Evolutionary conservation across 2,113 vertebrate species (phyloP).

Genomic region (Isichthys henryi): DNA sequence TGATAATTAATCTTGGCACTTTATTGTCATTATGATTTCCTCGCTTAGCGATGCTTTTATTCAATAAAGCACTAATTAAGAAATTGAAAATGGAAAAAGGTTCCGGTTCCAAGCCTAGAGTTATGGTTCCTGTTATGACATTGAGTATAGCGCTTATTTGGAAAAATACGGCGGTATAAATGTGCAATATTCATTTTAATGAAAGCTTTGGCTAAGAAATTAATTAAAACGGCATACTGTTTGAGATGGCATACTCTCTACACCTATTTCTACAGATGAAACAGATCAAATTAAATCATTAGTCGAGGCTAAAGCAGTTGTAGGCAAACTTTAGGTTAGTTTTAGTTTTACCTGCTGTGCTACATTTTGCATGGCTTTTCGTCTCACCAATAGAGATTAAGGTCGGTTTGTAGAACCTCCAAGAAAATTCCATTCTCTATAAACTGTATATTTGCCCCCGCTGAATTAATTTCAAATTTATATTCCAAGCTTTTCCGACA

Average conservation of each 20-base stretch:
- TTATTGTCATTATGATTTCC: neutral
- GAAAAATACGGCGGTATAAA: neutral
- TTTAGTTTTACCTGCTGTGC: neutral
- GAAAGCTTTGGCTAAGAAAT: neutral
- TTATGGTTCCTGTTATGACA: neutral
- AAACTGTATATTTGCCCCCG: neutral
- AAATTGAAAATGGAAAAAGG: neutral
- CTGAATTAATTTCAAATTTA: neutral
- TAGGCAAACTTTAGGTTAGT: neutral
- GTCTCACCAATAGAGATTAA: neutral
- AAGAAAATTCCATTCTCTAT: neutral
- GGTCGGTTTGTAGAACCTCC: neutral
- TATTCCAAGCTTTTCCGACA: neutral
- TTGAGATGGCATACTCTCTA: neutral
- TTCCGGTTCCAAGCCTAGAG: neutral
- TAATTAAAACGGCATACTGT: neutral
- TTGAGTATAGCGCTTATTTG: neutral
- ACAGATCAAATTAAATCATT: neutral
- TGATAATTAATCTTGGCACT: neutral
- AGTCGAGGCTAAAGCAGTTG: neutral
- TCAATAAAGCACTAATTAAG: neutral
- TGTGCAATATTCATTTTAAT: neutral
- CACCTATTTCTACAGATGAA: neutral
- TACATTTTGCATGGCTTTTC: neutral
- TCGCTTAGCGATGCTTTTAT: neutral